Conservation (phyloP, 2,888 invertebrate species). For the Pyrrhosoma nymphula region DNA sequence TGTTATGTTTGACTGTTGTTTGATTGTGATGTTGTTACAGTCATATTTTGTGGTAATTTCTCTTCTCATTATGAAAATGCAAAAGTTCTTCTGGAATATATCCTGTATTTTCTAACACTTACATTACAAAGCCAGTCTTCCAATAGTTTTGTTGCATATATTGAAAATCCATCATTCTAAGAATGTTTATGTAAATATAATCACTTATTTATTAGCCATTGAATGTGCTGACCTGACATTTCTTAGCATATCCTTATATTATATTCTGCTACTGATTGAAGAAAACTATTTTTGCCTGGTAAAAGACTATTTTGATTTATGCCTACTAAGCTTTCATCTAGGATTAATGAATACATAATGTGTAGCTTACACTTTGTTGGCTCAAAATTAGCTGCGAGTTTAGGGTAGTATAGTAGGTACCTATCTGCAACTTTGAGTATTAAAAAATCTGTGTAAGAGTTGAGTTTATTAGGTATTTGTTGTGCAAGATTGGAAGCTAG, state of each 20-base stretch:
- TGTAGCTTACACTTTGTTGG: background rate
- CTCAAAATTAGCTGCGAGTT: background rate
- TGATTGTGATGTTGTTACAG: background rate
- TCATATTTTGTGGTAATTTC: background rate
- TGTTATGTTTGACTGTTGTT: conserved; percentile 26
- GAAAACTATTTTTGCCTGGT: background rate
- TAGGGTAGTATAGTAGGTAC: background rate
- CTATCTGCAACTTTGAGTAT: background rate
- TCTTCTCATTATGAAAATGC: background rate
- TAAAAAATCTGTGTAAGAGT: background rate
- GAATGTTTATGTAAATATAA: background rate
- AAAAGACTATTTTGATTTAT: background rate
- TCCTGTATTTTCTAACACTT: background rate
- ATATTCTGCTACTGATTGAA: background rate
- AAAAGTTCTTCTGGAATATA: background rate
- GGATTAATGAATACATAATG: background rate
- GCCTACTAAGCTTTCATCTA: background rate
- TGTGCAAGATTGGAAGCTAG: background rate
- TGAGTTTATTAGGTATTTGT: background rate
- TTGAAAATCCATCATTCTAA: background rate
- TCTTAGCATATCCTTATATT: background rate
- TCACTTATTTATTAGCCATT: background rate
- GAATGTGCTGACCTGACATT: background rate
- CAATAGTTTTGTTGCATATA: conserved; percentile 8
- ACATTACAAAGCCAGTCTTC: conserved; percentile 6